Percentiles rank a stretch among this genome's conserved stretches.
Evolutionary conservation across 64 coral and sea anemone genomes (phyloP).

Genomic region (Stichodactyla mertensii): DNA sequence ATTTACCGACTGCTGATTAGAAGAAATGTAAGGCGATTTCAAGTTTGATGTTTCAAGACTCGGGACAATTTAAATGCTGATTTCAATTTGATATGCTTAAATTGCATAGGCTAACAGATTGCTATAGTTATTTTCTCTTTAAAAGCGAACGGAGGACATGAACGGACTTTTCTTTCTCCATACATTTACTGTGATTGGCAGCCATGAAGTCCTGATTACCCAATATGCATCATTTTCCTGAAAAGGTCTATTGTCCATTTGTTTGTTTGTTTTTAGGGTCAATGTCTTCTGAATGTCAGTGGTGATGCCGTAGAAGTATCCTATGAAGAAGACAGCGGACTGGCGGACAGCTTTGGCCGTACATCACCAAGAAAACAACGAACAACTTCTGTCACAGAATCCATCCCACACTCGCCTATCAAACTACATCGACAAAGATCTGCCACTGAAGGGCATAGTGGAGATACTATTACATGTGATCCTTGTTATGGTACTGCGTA

Average conservation of each 20-base stretch:
- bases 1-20: too few relatives aligned
- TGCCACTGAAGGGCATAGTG: constrained; percentile 18
- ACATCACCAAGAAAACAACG: constrained; percentile 41
- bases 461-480: background rate
- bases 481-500: background rate
- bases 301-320: constrained; percentile 84
- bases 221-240: too few relatives aligned
- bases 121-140: too few relatives aligned
- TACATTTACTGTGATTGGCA: too few relatives aligned
- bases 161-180: too few relatives aligned
- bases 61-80: too few relatives aligned
- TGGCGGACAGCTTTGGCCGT: constrained; percentile 44
- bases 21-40: too few relatives aligned
- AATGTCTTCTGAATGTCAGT: constrained; percentile 78
- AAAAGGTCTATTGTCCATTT: background rate
- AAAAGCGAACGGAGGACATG: too few relatives aligned
- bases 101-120: too few relatives aligned
- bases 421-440: constrained; percentile 58
- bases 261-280: constrained; percentile 50
- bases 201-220: too few relatives aligned
- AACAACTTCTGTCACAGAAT: constrained; percentile 52
- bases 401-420: constrained; percentile 20
- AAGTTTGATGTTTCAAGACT: too few relatives aligned
- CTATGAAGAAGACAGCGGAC: constrained; percentile 49
- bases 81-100: too few relatives aligned